These are phyloP conservation scores for Phymorhynchus buccinoides DNA, from an alignment of 1,140 invertebrate species.

Conservation along the genomic window DNA sequence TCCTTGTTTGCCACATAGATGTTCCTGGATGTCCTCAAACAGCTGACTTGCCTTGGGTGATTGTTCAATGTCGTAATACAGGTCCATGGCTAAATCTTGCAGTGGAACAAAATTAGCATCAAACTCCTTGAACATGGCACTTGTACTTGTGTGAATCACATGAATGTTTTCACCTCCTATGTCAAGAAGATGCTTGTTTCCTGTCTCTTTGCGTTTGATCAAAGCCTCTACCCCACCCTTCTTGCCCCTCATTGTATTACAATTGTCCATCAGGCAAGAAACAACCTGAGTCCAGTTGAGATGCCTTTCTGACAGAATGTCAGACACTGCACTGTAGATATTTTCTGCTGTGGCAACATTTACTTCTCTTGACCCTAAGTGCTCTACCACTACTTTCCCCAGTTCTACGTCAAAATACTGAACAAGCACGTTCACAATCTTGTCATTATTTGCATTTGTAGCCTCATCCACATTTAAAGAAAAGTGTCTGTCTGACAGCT, in stretches of 20 bases:
- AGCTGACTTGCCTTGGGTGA: too few species aligned
- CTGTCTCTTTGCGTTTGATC: constrained; percentile 23
- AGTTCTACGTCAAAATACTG: constrained; percentile 39
- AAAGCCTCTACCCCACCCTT: background rate
- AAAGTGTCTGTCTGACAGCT: constrained; percentile 31
- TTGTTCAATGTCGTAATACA: background rate
- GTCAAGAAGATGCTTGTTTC: constrained; percentile 39
- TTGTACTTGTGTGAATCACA: constrained; percentile 26
- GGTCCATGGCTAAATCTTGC: background rate
- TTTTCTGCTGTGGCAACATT: constrained; percentile 29
- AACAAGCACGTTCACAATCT: constrained; percentile 41
- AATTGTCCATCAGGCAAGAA: constrained; percentile 42
- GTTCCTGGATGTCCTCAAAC: too few species aligned
- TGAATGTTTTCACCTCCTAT: constrained; percentile 42
- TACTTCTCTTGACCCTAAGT: constrained; percentile 26
- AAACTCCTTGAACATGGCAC: background rate
- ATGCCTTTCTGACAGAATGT: constrained; percentile 21
- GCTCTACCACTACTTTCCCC: constrained; percentile 8
- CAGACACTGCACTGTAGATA: constrained; percentile 25
- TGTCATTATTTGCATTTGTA: constrained; percentile 46
- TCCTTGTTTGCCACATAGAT: too few species aligned
- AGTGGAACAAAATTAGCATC: background rate
- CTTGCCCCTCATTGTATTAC: constrained; percentile 39
- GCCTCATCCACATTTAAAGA: constrained; percentile 47
- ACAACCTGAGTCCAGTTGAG: constrained; percentile 37